Conservation (phyloP, 92 coral and sea anemone species). For the Heteractis magnifica region DNA sequence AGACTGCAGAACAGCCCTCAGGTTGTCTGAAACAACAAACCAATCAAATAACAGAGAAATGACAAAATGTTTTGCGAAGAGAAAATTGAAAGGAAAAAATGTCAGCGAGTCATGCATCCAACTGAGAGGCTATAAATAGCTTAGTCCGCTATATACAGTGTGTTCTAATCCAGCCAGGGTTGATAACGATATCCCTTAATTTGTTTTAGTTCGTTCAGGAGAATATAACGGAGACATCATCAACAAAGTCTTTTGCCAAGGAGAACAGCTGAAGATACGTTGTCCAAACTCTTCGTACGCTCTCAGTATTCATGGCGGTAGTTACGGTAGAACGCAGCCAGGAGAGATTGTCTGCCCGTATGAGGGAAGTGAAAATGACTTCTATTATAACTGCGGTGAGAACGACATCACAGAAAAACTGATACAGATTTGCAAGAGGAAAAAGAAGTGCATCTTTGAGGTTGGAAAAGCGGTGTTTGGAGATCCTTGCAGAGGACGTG, state of each 20-base stretch:
- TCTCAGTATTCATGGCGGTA: conserved; percentile 58
- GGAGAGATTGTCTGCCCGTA: conserved; percentile 69
- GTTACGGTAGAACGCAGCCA: conserved; percentile 63
- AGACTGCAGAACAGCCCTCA: too few species aligned
- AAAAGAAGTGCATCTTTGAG: conserved; percentile 42
- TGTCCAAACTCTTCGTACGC: conserved; percentile 68
- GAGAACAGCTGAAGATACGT: conserved; percentile 35
- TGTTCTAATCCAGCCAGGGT: not conserved
- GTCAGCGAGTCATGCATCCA: not conserved
- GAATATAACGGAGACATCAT: not conserved
- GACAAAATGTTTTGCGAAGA: not conserved
- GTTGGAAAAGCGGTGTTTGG: conserved; percentile 47
- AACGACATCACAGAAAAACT: conserved; percentile 36
- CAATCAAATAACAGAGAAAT: not conserved
- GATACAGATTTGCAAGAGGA: conserved; percentile 40
- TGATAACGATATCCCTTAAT: too few species aligned
- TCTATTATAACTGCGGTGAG: conserved; percentile 45
- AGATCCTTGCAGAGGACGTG: conserved; percentile 52
- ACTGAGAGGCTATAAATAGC: not conserved
- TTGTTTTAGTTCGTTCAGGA: not conserved
- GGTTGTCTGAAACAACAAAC: not conserved
- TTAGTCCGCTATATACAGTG: not conserved
- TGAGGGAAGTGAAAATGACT: conserved; percentile 22
- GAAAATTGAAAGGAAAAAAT: not conserved
- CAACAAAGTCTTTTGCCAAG: conserved; percentile 58